Base-by-base conservation (phyloP, 1,140 invertebrate genomes). In the Pemphigus obesinymphae region DNA sequence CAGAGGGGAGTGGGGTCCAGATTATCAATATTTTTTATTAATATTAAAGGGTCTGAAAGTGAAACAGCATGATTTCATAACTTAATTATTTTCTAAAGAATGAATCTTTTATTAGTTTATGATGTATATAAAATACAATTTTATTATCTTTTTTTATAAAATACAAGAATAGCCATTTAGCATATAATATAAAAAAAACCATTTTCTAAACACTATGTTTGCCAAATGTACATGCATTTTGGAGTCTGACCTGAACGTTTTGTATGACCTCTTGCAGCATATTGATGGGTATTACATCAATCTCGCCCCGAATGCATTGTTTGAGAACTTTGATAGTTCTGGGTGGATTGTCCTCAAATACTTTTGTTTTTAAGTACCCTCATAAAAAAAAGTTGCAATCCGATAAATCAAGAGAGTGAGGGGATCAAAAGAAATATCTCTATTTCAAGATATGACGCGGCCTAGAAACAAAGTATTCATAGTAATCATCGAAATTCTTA, bases 381-480 rank as follows among this genome's bases (percentile, higher is more conserved):
- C 50, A 55, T 23, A n/a, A 55, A 55, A 23, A 66, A 66, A 58
- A 58, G 15, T 58, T 11, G 23, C n/a, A 34, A 34, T 2, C 15
- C 0, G 4, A 20, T 50, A 50, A 50, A 50, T 50, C 48, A 20
- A 3, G 20, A 50, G 6, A 50, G 48, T 6, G 20, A 20, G 20
- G 5, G 15, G 20, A 6, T 17, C 20, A 50, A 40, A 40, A 40
- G 50, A 6, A 63, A 83, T 75, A 82, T 83, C 13, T 34, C 83
- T 83, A 84, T 66, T 66, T 13, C 83, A 82, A 80, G 82, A 83
- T 76, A 85, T 84, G 61, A 85, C 53, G 83, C 84, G 83, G 81
- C 70, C 63, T 20, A 82, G 83, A 50, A 85, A 84, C 76, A 81
- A 40, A 82, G 83, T 58, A 29, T 83, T 76, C 37, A 85, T 13